A percentile compares a stretch with the other conserved stretches of the same genome.
Evolutionary conservation across 1,140 invertebrate species (phyloP).

Genomic region (Frieseomelitta varia): DNA sequence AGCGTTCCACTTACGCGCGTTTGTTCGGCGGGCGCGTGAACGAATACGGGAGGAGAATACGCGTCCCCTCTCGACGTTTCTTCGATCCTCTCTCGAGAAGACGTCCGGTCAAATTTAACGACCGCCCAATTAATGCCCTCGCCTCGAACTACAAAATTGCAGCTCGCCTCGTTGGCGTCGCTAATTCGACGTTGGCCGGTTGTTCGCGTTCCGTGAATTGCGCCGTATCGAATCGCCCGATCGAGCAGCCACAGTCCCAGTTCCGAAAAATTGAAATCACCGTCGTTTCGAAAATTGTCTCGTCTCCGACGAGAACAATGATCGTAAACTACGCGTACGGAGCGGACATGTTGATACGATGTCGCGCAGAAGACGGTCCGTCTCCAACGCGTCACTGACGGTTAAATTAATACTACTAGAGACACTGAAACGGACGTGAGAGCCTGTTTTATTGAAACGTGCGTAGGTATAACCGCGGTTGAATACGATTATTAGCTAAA

Average conservation of each 20-base stretch:
- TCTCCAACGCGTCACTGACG: neutral
- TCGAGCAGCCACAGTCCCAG: no score
- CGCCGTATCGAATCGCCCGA: neutral
- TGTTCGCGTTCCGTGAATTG: neutral
- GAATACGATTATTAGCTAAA: neutral
- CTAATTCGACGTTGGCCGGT: conserved; percentile 23
- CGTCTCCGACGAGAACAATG: neutral
- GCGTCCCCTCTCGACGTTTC: conserved; percentile 50
- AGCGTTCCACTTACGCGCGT: neutral
- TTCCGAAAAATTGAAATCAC: neutral
- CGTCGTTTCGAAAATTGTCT: neutral
- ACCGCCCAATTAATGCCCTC: conserved; percentile 78
- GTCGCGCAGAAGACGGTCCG: neutral
- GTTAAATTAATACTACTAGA: neutral
- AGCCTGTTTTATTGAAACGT: neutral
- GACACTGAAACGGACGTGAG: neutral
- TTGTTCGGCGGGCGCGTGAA: neutral
- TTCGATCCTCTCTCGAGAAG: conserved; percentile 74
- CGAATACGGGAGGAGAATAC: neutral
- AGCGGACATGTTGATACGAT: no score
- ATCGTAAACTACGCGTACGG: no score
- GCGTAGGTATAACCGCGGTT: neutral
- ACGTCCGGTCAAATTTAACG: conserved; percentile 82
- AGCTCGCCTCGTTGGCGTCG: conserved; percentile 24
- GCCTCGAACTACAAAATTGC: conserved; percentile 46